Base-by-base conservation (phyloP, 1,140 invertebrate genomes). In the Diploscapter pachys region DNA sequence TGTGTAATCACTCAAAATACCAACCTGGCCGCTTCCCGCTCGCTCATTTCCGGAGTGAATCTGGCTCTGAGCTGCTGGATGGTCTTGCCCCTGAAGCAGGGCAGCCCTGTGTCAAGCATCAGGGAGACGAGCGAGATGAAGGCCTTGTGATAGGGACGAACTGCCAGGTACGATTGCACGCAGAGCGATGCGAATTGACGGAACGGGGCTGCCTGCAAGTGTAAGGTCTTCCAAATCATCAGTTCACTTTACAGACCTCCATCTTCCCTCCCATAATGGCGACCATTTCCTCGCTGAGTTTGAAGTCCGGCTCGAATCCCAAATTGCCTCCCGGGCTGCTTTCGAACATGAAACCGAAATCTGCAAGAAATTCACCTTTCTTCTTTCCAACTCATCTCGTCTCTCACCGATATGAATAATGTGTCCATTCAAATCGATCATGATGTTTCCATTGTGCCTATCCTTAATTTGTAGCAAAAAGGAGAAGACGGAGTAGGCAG, bases 291-390 rank as follows among this genome's bases (percentile, higher is more conserved):
- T 97, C 93, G 0, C 96, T 98, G 11, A 99, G 88, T 85, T 99
- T 99, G 81, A 99, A 98, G 85, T 99, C 95, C 0, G 97, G 96
- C 86, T 99, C 97, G 87, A 98, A 99, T 63, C 96, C 95, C 51
- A 99, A 89, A 88, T 99, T 99, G 2, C 96, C 96, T 64, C 97
- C 97, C 0, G 97, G 97, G 0, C 95, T 98, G 71, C 94, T 98
- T 85, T 99, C 97, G 88, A 99, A 99, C 95, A 99, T 98, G 85
- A 99, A 99, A 4, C 97, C 97, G 89, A 99, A 99, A 89, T 99
- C 96, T 93, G 83, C 50, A 88, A 87, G 72, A 31, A 68, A 64
- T 31, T 49, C 4, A 13, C 31, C 55, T 55, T 48, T 51, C 4
- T 48, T 64, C 1, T 51, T 48, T 5, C 64, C 52, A 57, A 11